Conservation (phyloP, 2,888 invertebrate species). For the Chydorus sphaericus region DNA sequence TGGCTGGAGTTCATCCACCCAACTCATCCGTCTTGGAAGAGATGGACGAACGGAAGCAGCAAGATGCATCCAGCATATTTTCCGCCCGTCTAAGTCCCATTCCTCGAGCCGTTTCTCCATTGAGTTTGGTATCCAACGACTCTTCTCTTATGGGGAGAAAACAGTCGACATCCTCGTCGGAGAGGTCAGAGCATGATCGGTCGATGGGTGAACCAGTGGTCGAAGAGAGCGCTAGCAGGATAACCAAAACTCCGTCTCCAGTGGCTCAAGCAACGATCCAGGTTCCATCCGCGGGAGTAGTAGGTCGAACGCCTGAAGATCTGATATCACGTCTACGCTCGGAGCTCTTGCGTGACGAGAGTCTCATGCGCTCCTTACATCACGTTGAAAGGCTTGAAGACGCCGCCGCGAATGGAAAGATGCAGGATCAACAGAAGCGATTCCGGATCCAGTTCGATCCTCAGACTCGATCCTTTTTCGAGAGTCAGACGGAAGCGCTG, state of each 20-base stretch:
- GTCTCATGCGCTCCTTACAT: not conserved
- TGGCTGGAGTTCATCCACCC: not conserved
- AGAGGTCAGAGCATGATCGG: not conserved
- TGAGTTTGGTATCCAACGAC: not conserved
- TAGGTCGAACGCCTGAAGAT: not conserved
- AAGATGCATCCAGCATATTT: not conserved
- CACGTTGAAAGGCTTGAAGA: not conserved
- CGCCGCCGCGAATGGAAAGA: not conserved
- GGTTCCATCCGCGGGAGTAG: not conserved
- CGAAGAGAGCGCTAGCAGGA: not conserved
- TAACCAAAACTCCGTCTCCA: not conserved
- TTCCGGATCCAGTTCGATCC: not conserved
- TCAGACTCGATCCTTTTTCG: not conserved
- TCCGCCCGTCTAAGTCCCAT: constrained; percentile 6
- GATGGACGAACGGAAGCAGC: not conserved
- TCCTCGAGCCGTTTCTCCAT: constrained; percentile 7
- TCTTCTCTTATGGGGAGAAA: not conserved
- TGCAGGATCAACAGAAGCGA: not conserved
- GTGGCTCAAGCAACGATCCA: not conserved
- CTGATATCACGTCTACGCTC: not conserved
- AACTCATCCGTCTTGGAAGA: not conserved
- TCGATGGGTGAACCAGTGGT: not conserved
- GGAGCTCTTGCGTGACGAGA: not conserved
- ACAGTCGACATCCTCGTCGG: not conserved
- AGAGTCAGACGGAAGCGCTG: constrained; percentile 6